Base-by-base conservation (phyloP, 2,888 invertebrate species). In the Microdon myrmicae region DNA sequence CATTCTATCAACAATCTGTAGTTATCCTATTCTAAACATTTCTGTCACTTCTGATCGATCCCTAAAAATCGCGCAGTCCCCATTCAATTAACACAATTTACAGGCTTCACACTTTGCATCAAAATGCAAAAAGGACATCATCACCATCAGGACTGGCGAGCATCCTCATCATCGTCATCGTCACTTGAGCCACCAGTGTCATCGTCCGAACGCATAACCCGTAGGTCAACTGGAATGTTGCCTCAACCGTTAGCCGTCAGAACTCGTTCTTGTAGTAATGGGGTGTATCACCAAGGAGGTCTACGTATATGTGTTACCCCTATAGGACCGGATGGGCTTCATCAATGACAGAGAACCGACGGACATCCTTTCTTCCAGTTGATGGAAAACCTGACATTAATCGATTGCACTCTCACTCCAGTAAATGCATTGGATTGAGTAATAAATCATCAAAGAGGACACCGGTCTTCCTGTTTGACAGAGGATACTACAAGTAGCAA, bases 391-490 rank as follows among this genome's bases (percentile, higher is more conserved):
- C 37, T 58, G 51, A 58, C 58, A 53, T 58, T 58, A 59, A 59
- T 53, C 58, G 58, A 58, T 58, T 45, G 53, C 58, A 53, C 51
- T 38, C 23, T 48, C 38, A 31, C 48, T 59, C 53, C 22, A 39
- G 51, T 31, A 51, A 58, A 51, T 58, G 53, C 58, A 45, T 39
- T 53, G 34, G 38, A 53, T 59, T 53, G 58, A 59, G 53, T 53
- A 59, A 59, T 53, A 59, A 59, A 59, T 53, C 58, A 45, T 59
- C 58, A 59, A 59, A 58, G 44, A 59, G 53, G 44, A 59, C 51
- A 59, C 44, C 53, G 39, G 38, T 59, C 45, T 41, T 58, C 38
- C 58, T 53, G 38, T 45, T 59, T 45, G 37, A 43, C 14, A 28
- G 31, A 45, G n/a, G n/a, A n/a, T n/a, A n/a, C n/a, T n/a, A n/a